Evolutionary conservation across 1,140 invertebrate species (phyloP), one percentile per base, ranked within the genome.

Genomic region (Gonatopus flavifemur): DNA sequence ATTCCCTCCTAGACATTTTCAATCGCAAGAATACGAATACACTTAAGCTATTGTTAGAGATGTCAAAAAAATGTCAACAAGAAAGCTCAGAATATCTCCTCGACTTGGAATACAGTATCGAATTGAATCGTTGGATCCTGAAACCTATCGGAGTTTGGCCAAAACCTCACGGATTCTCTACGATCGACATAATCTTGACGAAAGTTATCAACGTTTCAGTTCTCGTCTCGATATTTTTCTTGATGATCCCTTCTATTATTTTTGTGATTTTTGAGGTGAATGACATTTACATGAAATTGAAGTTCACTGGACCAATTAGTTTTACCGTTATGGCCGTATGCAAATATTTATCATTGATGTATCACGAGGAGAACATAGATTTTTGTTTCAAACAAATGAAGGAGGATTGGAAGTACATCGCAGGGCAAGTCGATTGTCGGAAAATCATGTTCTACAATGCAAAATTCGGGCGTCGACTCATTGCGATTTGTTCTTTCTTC

Each of bases 251-350:
- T 0, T 45, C 25, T 15, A 10, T 3, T 6, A 5, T 45, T 0
- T 49, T 28, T 10, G 12, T 52, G 3, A 13, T 39, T 3, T n/a
- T 67, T 2, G 65, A 69, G 5, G 55, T 66, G 2, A 49, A 69
- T 2, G 47, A 70, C 32, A 44, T 28, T 0, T 54, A 59, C 19
- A 32, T 59, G 0, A 68, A 42, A 13, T 20, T 73, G 3, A 72
- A 67, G 24, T 46, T 72, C 0, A 57, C 57, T 1, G 72, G 70
- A 3, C 64, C 70, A 0, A 13, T 72, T 24, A 70, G 54, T n/a
- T 74, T 74, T 42, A 61, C 60, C 18, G 3, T 64, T 3, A 70
- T 71, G 65, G 62, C 62, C 2, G 49, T 70, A 3, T 12, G 52
- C 0, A 74, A 74, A 19, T 72, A 73, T 6, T 59, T 37, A 3